Evolutionary conservation across 2,888 invertebrate genomes (phyloP).

Genomic region (Laothoe populi): DNA sequence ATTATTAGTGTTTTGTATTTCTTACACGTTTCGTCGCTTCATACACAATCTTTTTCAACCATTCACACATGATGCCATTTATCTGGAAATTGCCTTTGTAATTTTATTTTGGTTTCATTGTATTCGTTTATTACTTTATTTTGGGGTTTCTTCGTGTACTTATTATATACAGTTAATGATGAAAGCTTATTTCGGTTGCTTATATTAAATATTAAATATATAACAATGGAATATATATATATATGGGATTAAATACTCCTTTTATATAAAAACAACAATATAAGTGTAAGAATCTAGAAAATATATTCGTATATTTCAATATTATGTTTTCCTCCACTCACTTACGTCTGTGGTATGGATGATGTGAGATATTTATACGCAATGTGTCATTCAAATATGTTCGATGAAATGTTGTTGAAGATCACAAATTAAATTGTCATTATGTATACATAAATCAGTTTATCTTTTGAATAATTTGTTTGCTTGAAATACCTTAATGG

Average conservation of each 20-base stretch:
- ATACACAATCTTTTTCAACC: constrained; percentile 13
- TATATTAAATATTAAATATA: too few species aligned
- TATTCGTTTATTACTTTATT: too few species aligned
- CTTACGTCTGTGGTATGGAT: background rate
- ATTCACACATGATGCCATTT: background rate
- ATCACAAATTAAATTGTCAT: constrained; percentile 10
- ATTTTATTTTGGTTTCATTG: too few species aligned
- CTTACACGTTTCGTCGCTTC: constrained; percentile 24
- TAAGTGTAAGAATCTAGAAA: constrained; percentile 4
- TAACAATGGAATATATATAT: background rate
- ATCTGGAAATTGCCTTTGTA: background rate
- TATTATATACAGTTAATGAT: too few species aligned
- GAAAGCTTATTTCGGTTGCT: too few species aligned
- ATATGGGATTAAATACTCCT: background rate
- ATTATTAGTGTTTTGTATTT: constrained; percentile 20
- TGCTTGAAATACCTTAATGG: too few species aligned
- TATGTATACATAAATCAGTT: background rate
- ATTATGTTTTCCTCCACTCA: constrained; percentile 5
- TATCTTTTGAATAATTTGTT: background rate
- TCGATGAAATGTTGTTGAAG: background rate
- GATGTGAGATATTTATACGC: background rate
- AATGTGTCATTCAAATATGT: background rate
- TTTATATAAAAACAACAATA: background rate
- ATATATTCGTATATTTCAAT: constrained; percentile 12
- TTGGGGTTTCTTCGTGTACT: too few species aligned